Base-by-base conservation (phyloP, 2,888 invertebrate species). In the Lochmaea capreae region DNA sequence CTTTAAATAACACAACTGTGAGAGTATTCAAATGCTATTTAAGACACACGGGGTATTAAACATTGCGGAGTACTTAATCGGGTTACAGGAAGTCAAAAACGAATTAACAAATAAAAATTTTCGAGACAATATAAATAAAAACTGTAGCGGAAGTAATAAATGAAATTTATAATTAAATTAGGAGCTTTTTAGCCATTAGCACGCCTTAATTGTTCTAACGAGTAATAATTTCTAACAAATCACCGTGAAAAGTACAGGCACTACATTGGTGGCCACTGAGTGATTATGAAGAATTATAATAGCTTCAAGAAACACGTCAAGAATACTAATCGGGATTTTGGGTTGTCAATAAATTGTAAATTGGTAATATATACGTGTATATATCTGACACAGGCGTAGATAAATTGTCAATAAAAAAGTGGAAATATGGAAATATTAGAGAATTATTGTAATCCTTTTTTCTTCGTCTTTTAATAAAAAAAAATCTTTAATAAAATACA, bases 241-340 rank as follows among this genome's bases (percentile, higher is more conserved):
- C 18, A 16, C 18, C 54, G 54, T 18, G n/a, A 10, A 54, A 54
- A 18, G 54, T 16, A 16, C 18, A 54, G 54, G 54, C 54, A 18
- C 54, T 54, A 18, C 18, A n/a, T 52, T 52, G 52, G 54, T 54
- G 54, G 54, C 9, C 54, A 9, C 54, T 46, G 1, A 5, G 14
- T 46, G 54, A 18, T 18, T 18, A 54, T 54, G 54, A 54, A 54
- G 54, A 54, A 54, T 54, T 54, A 16, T 54, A 54, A 54, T 54
- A 16, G 18, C 18, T 18, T 10, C 9, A 16, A 18, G 54, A 54
- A 54, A 16, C 54, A 16, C 10, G 10, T 54, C 11, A 18, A 18
- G 54, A 54, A 54, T 54, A 54, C 54, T 54, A 54, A 54, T 10
- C 10, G 16, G 54, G 54, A 54, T 52, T 52, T 52, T n/a, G 52